phyloP scores from a whole-genome alignment of 2,888 invertebrate genomes.

The Petrophora chlorosata region DNA sequence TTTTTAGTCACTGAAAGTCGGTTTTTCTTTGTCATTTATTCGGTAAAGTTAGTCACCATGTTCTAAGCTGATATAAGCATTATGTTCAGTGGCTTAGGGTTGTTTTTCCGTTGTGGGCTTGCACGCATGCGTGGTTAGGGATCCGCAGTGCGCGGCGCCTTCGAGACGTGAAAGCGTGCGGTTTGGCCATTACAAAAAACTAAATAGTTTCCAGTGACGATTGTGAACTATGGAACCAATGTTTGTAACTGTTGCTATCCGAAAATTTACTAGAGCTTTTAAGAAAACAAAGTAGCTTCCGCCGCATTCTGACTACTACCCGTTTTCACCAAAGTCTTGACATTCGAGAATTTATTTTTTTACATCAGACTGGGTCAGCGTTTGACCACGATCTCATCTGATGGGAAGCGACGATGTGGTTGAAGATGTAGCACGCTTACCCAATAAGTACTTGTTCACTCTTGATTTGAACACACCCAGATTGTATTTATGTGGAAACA shows the following conservation, averaged over 20 bases:
- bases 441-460: too few relatives aligned
- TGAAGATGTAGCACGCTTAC: too few relatives aligned
- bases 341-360: too few relatives aligned
- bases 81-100: slow-evolving; percentile 14
- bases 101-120: slow-evolving; percentile 35
- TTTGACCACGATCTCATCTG: too few relatives aligned
- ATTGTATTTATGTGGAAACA: too few relatives aligned
- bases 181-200: slow-evolving; percentile 67
- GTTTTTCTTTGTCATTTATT: background rate
- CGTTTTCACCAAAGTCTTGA: background rate
- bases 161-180: slow-evolving; percentile 71
- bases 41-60: background rate
- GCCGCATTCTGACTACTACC: background rate
- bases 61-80: slow-evolving; percentile 19
- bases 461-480: too few relatives aligned
- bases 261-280: background rate
- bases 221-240: slow-evolving; percentile 54
- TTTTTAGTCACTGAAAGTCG: background rate
- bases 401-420: too few relatives aligned
- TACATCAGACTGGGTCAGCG: too few relatives aligned
- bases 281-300: background rate
- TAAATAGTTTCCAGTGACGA: slow-evolving; percentile 46
- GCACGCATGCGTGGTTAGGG: slow-evolving; percentile 73
- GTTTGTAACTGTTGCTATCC: slow-evolving; percentile 16
- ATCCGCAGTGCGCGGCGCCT: slow-evolving; percentile 83